Conservation (phyloP, 2,888 invertebrate genomes). For the Brachyopa scutellaris region DNA sequence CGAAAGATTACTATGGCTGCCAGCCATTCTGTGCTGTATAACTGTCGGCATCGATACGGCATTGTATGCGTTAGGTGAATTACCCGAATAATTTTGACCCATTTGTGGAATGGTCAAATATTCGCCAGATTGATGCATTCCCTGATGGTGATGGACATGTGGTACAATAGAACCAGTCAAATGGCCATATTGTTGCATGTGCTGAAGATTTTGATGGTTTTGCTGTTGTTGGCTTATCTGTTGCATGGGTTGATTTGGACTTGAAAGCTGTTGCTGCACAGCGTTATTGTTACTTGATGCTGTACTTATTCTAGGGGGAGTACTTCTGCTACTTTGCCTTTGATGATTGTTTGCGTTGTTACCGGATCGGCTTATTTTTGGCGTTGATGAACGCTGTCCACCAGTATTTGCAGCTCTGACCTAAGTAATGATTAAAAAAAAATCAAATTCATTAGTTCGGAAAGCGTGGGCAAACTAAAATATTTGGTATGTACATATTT, state of each 20-base stretch:
- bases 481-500: no score
- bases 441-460: neutral
- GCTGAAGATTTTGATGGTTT: conserved; percentile 77
- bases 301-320: conserved; percentile 75
- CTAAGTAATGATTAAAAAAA: conserved; percentile 55
- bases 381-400: conserved; percentile 79
- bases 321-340: conserved; percentile 78
- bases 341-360: conserved; percentile 76
- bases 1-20: conserved; percentile 74
- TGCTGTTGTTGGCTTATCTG: conserved; percentile 75
- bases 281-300: conserved; percentile 79
- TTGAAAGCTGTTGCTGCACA: conserved; percentile 76
- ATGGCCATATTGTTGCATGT: conserved; percentile 79
- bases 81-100: conserved; percentile 84
- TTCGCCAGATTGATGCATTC: conserved; percentile 81
- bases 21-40: conserved; percentile 85
- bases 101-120: conserved; percentile 83
- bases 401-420: conserved; percentile 75
- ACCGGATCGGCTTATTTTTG: conserved; percentile 79
- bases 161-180: conserved; percentile 74
- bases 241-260: conserved; percentile 76
- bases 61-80: conserved; percentile 85
- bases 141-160: conserved; percentile 80
- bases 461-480: no score
- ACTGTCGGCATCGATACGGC: conserved; percentile 87